phyloP scores from a whole-genome alignment of 2,797 vertebrate species.

The Pelodytes ibericus region DNA sequence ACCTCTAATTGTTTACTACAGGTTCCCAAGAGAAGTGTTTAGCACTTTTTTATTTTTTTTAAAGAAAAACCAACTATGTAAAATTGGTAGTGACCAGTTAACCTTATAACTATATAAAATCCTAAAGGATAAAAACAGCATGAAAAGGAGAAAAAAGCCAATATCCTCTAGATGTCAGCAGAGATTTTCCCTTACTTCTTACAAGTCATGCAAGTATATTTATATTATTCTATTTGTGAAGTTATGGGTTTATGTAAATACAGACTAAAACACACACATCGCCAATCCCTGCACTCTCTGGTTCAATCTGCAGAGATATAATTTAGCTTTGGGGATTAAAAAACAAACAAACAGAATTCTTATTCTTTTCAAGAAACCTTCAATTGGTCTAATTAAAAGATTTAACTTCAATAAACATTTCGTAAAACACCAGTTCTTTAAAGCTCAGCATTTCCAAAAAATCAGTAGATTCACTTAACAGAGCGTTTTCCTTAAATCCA shows the following conservation, averaged over 20 bases:
- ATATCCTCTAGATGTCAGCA: no score
- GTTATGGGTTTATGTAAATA: background rate
- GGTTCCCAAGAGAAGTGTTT: background rate
- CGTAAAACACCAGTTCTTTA: background rate
- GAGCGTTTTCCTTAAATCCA: slow-evolving; percentile 6
- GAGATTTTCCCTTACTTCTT: no score
- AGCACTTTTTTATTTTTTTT: no score
- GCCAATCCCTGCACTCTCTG: no score
- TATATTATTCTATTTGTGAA: background rate
- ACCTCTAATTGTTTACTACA: background rate
- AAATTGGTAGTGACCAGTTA: background rate
- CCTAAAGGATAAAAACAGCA: no score
- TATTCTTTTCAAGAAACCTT: background rate
- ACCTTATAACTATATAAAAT: background rate
- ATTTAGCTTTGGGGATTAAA: no score
- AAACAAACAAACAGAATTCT: background rate
- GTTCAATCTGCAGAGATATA: no score
- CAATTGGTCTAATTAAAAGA: background rate
- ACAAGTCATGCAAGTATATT: background rate
- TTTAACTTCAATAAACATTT: background rate
- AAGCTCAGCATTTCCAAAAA: background rate
- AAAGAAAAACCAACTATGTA: background rate
- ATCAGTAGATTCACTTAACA: background rate
- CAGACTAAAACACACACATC: background rate
- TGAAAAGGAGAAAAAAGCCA: no score